phyloP scores from a whole-genome alignment of 2,113 vertebrate genomes.

The Eleginops maclovinus region DNA sequence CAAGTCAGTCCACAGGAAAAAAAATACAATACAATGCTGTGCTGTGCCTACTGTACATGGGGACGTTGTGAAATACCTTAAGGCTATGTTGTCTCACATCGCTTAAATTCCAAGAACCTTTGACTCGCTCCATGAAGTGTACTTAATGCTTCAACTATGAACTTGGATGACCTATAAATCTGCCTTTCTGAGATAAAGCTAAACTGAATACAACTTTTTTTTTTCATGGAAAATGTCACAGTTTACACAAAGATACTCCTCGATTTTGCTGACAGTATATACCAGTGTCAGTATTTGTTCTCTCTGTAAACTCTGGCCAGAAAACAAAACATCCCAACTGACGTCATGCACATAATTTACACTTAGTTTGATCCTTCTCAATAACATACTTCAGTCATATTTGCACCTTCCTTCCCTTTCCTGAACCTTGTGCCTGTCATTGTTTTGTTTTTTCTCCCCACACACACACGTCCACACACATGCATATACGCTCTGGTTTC shows the following conservation, averaged over 20 bases:
- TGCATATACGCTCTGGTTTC: constrained; percentile 72
- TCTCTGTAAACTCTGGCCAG: constrained; percentile 18
- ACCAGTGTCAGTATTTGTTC: constrained; percentile 20
- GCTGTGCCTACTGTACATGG: constrained; percentile 56
- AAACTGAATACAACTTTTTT: constrained; percentile 21
- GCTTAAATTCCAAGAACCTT: constrained; percentile 53
- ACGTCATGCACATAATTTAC: constrained; percentile 13
- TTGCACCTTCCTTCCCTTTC: constrained; percentile 51
- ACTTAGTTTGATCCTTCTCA: constrained; percentile 26
- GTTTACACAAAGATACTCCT: constrained; percentile 5
- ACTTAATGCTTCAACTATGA: constrained; percentile 25
- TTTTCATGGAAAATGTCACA: constrained; percentile 9
- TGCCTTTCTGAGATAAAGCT: constrained; percentile 8
- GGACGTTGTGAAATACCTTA: constrained; percentile 61
- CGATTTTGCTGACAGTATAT: constrained; percentile 22
- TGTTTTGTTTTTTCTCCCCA: constrained; percentile 39
- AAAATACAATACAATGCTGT: constrained; percentile 37
- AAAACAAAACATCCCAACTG: constrained; percentile 20
- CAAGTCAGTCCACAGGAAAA: constrained; percentile 47
- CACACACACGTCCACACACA: constrained; percentile 47
- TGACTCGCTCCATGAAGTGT: constrained; percentile 30
- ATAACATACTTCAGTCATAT: constrained; percentile 40
- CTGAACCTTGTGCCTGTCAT: constrained; percentile 70
- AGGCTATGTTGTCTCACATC: constrained; percentile 60
- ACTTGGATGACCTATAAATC: constrained; percentile 29